Evolutionary conservation across 2,888 invertebrate genomes (phyloP), one percentile per base, ranked within the genome.

Genomic region (Conchocele bisecta): DNA sequence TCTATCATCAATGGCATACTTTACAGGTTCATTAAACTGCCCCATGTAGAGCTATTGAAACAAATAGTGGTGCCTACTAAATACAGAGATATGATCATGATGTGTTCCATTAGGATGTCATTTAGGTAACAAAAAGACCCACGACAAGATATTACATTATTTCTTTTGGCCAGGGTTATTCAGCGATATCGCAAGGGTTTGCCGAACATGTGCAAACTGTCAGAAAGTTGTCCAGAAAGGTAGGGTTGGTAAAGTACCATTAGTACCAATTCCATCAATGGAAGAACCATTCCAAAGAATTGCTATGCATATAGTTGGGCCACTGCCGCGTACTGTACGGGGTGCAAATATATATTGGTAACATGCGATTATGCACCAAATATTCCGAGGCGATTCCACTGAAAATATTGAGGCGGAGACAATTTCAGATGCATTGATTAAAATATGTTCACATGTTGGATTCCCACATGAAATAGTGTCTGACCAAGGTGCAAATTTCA

Each of bases 161-260:
- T 50, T 50, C 31, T 50, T 31, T n/a, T 50, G 50, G 50, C 50
- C 50, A 31, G 50, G 50, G 17, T 31, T 50, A 13, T 50, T 50
- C 17, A n/a, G 17, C 15, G 50, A 50, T 50, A 31, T 50, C n/a
- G 29, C 50, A 50, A 28, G 22, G 4, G 28, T 20, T 15, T 50
- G 50, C 17, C n/a, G 29, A 20, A n/a, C 50, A 50, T 50, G 50
- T 50, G 29, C n/a, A 6, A 26, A 50, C 20, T 50, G 28, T 15
- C 28, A 50, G 20, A 50, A 50, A 28, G 28, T 28, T 50, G 17
- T 50, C 9, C 37, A 28, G 29, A 28, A 50, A 20, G 50, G 50
- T n/a, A 26, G 50, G 17, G 29, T 50, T 13, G 29, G 17, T 13
- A 50, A 17, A 50, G 50, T 31, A 28, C 50, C 50, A 28, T 28